Conservation (phyloP, 2,888 invertebrate species). For the Stictocephala bisonia region DNA sequence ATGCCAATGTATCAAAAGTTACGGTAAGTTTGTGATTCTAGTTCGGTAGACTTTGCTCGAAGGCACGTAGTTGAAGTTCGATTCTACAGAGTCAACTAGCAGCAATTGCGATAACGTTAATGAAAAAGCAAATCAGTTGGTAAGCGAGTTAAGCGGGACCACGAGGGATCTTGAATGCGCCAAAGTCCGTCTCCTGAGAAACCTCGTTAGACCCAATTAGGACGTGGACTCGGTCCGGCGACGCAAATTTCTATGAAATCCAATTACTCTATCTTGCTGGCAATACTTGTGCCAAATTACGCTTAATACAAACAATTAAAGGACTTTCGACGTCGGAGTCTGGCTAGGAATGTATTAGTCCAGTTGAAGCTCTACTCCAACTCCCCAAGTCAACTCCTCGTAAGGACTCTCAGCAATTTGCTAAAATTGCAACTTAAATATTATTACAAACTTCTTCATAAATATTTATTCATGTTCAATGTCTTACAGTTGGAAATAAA, state of each 20-base stretch:
- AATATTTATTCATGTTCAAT: too few relatives aligned
- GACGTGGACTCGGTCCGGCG: slow-evolving; percentile 12
- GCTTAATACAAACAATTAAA: slow-evolving; percentile 42
- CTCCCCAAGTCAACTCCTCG: too few relatives aligned
- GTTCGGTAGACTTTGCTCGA: too few relatives aligned
- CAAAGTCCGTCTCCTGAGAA: slow-evolving; percentile 38
- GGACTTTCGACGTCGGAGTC: slow-evolving; percentile 5
- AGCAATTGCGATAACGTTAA: slow-evolving; percentile 11
- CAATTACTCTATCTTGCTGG: slow-evolving; percentile 41
- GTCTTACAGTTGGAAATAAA: too few relatives aligned
- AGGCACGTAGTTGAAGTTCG: not conserved
- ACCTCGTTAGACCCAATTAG: slow-evolving; percentile 40
- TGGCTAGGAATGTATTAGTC: slow-evolving; percentile 30
- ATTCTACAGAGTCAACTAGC: too few relatives aligned
- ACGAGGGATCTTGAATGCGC: slow-evolving; percentile 32
- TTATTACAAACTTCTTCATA: too few relatives aligned
- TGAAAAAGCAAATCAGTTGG: slow-evolving; percentile 42
- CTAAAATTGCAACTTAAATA: too few relatives aligned
- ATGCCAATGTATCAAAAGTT: too few relatives aligned
- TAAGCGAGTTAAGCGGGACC: slow-evolving; percentile 35
- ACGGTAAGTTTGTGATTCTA: too few relatives aligned
- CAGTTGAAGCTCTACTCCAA: too few relatives aligned
- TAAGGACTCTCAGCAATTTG: too few relatives aligned
- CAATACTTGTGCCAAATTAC: slow-evolving; percentile 41
- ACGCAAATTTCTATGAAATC: slow-evolving; percentile 40